phyloP scores from a whole-genome alignment of 2,888 invertebrate species.

The Pandemis corylana region DNA sequence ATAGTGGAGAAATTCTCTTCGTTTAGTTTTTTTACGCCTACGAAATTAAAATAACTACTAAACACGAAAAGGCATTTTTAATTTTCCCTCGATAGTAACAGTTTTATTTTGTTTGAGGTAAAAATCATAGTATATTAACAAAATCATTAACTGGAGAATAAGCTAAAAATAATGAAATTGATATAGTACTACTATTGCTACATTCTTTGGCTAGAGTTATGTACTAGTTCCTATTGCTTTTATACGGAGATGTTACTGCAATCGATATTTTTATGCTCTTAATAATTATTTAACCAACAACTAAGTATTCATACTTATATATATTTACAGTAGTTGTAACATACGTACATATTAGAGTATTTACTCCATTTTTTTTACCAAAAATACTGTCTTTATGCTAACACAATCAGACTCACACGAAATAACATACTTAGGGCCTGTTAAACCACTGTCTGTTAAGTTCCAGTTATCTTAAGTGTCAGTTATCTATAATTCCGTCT shows the following conservation, averaged over 20 bases:
- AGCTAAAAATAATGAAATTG: neutral
- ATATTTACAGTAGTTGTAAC: slow-evolving; percentile 22
- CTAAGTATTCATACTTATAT: slow-evolving; percentile 10
- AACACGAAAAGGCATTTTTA: neutral
- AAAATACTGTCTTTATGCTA: slow-evolving; percentile 12
- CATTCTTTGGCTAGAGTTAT: slow-evolving; percentile 18
- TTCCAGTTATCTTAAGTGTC: too few relatives aligned
- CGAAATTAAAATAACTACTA: neutral
- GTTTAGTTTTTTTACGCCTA: neutral
- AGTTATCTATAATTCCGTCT: too few relatives aligned
- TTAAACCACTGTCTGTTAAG: neutral
- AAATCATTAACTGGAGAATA: neutral
- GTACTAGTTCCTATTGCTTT: slow-evolving; percentile 5
- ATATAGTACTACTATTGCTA: slow-evolving; percentile 3
- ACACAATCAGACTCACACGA: neutral
- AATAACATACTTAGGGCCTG: neutral
- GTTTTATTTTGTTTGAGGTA: neutral
- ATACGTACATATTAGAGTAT: slow-evolving; percentile 17
- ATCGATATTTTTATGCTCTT: neutral
- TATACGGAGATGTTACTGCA: neutral
- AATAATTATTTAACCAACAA: slow-evolving; percentile 1
- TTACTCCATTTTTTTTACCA: slow-evolving; percentile 13
- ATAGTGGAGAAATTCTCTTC: slow-evolving; percentile 39
- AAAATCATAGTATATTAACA: neutral
- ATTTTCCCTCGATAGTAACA: neutral